Conservation (phyloP, 1,140 invertebrate genomes). For the Popillia japonica region DNA sequence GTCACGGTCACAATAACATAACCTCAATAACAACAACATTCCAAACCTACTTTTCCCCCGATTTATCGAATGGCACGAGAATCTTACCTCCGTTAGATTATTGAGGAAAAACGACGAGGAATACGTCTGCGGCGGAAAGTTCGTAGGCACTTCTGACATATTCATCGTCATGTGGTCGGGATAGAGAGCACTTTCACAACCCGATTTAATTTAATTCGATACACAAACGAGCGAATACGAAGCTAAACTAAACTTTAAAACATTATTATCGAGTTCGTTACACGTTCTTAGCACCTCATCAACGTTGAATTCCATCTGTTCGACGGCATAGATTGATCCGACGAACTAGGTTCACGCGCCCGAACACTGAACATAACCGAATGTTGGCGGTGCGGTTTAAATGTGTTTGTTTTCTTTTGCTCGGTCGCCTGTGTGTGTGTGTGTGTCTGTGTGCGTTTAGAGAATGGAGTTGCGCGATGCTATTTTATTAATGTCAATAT, state of each 20-base stretch:
- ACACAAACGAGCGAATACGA: no score
- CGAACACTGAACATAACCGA: no score
- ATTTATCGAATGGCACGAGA: neutral
- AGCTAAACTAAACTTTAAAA: no score
- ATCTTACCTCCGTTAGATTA: constrained; percentile 48
- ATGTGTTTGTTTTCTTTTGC: neutral
- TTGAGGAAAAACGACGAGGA: constrained; percentile 51
- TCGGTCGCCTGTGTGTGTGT: neutral
- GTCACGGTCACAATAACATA: neutral
- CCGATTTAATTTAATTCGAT: no score
- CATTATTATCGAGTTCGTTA: no score
- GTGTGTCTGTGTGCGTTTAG: neutral
- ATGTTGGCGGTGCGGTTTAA: no score
- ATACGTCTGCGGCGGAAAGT: constrained; percentile 53
- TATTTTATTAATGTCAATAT: constrained; percentile 22
- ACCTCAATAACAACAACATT: constrained; percentile 8
- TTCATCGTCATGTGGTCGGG: no score
- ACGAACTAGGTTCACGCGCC: no score
- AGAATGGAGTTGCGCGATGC: neutral
- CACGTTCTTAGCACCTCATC: no score
- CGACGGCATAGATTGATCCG: no score
- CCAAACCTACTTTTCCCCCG: neutral
- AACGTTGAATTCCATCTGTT: no score
- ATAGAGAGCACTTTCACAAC: no score
- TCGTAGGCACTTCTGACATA: constrained; percentile 48